These are phyloP conservation scores for Leptinotarsa texana DNA, from an alignment of 1,140 invertebrate genomes.

Conservation along the genomic window DNA sequence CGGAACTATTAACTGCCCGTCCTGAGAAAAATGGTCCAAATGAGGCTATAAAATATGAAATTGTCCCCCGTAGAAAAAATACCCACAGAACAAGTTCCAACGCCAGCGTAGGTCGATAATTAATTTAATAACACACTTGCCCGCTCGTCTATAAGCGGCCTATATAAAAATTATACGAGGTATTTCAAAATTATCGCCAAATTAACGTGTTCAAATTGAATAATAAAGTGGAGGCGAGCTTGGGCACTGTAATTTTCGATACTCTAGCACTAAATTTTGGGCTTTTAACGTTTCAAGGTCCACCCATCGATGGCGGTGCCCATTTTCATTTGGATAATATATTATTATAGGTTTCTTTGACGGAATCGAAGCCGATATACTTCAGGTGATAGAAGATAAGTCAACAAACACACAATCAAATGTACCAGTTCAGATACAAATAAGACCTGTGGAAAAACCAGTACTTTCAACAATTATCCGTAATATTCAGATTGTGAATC, in stretches of 20 bases:
- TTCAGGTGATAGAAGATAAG: too few relatives aligned
- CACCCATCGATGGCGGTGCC: neutral
- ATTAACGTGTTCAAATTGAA: constrained; percentile 8
- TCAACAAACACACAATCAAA: too few relatives aligned
- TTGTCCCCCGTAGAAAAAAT: neutral
- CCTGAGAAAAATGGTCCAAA: neutral
- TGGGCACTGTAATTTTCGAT: neutral
- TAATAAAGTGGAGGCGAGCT: neutral
- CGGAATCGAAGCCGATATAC: neutral
- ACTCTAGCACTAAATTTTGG: neutral
- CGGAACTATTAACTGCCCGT: neutral
- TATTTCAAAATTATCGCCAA: constrained; percentile 5
- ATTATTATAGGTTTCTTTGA: neutral
- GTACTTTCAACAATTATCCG: too few relatives aligned
- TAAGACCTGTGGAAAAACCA: too few relatives aligned
- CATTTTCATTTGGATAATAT: neutral
- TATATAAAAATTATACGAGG: constrained; percentile 2
- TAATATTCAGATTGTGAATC: too few relatives aligned
- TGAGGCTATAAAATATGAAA: neutral
- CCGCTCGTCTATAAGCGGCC: neutral
- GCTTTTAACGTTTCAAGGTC: constrained; percentile 5
- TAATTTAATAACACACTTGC: neutral
- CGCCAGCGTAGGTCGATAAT: neutral
- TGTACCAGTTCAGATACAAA: too few relatives aligned
- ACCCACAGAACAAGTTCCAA: neutral